phyloP scores from a whole-genome alignment of 2,888 invertebrate species.

The Abrostola tripartita region DNA sequence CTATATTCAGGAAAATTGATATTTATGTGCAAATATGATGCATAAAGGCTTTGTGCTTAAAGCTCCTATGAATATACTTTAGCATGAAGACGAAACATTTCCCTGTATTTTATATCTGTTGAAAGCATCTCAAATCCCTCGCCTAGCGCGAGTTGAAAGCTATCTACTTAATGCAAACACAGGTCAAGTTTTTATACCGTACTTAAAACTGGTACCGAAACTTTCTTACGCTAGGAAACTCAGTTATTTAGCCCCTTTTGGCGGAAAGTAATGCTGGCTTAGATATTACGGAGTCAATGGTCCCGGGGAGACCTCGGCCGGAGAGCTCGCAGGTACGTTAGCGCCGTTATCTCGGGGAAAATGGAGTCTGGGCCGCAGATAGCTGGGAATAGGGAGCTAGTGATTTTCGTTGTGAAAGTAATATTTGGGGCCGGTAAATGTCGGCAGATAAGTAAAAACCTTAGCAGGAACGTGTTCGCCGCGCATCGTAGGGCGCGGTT shows the following conservation, averaged over 20 bases:
- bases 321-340: slow-evolving; percentile 37
- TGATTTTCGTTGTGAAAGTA: slow-evolving; percentile 19
- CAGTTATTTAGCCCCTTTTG: slow-evolving; percentile 30
- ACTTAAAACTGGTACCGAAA: slow-evolving; percentile 29
- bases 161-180: slow-evolving; percentile 23
- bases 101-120: neutral
- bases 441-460: slow-evolving; percentile 11
- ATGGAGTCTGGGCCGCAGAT: slow-evolving; percentile 25
- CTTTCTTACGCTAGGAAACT: slow-evolving; percentile 19
- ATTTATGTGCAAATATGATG: slow-evolving; percentile 8
- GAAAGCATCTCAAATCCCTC: neutral
- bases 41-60: neutral
- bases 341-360: slow-evolving; percentile 36
- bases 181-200: slow-evolving; percentile 24
- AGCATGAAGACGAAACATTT: neutral
- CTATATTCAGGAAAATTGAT: slow-evolving; percentile 24
- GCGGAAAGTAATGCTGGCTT: slow-evolving; percentile 35
- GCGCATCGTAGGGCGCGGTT: neutral
- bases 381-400: slow-evolving; percentile 15
- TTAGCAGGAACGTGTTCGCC: neutral
- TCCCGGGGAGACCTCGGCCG: slow-evolving; percentile 40
- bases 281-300: slow-evolving; percentile 43
- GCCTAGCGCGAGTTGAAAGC: slow-evolving; percentile 1
- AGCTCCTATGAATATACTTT: neutral
- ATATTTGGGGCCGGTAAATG: slow-evolving; percentile 23